These are phyloP conservation scores for Phengaris alcon DNA, from an alignment of 2,888 invertebrate genomes.

Conservation along the genomic window DNA sequence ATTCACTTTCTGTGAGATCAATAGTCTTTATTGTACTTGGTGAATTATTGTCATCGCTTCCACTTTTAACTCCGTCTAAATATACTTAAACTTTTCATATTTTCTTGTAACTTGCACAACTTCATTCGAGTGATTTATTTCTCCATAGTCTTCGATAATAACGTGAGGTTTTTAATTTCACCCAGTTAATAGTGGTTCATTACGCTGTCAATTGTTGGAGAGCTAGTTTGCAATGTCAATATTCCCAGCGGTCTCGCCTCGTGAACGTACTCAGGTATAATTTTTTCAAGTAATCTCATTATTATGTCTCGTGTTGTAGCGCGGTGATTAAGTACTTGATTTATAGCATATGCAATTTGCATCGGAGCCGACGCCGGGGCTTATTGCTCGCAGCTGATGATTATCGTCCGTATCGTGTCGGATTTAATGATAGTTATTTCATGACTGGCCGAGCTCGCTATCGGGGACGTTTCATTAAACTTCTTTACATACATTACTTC, in stretches of 20 bases:
- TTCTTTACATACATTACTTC: constrained; percentile 73
- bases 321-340: constrained; percentile 76
- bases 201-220: constrained; percentile 37
- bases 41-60: constrained; percentile 70
- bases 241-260: constrained; percentile 50
- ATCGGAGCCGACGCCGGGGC: constrained; percentile 70
- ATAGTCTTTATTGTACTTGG: constrained; percentile 73
- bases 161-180: constrained; percentile 10
- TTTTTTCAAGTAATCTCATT: constrained; percentile 76
- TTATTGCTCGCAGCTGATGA: constrained; percentile 73
- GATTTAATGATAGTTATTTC: constrained; percentile 77
- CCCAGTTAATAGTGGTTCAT: constrained; percentile 32
- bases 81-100: constrained; percentile 58
- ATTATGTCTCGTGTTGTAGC: constrained; percentile 62
- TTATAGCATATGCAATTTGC: constrained; percentile 77
- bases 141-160: not conserved
- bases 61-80: constrained; percentile 62
- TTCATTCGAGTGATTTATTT: constrained; percentile 33
- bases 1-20: constrained; percentile 76
- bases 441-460: constrained; percentile 71
- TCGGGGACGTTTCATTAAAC: constrained; percentile 75
- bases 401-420: constrained; percentile 78
- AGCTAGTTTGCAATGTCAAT: constrained; percentile 50
- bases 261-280: constrained; percentile 55
- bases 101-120: constrained; percentile 59